phyloP scores from a whole-genome alignment of 2,888 invertebrate genomes.

The Lepidochrysops patricia region DNA sequence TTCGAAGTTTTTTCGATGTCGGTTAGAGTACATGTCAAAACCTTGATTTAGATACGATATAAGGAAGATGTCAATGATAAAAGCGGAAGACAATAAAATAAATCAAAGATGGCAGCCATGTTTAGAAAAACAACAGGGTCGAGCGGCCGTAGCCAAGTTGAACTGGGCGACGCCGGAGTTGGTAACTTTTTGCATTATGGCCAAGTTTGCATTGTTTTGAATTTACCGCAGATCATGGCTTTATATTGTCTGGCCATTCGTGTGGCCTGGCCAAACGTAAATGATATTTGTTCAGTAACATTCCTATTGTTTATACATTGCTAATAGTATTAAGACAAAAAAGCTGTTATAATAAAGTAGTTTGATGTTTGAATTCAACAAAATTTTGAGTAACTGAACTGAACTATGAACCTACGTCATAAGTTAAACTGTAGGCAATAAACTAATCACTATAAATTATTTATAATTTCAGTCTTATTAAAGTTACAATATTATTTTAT shows the following conservation, averaged over 20 bases:
- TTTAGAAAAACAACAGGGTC: conserved; percentile 1
- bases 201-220: not conserved
- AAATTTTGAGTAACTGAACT: too few species aligned
- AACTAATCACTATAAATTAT: too few species aligned
- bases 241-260: not conserved
- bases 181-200: not conserved
- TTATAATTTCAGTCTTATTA: not conserved
- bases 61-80: not conserved
- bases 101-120: not conserved
- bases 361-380: too few species aligned
- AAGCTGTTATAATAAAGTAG: too few species aligned
- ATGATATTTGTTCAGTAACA: not conserved
- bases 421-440: too few species aligned
- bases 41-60: not conserved
- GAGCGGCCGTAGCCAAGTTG: not conserved
- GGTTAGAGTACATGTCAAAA: not conserved
- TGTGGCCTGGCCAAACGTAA: not conserved
- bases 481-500: too few species aligned
- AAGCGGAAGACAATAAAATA: not conserved
- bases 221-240: not conserved
- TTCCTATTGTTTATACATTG: too few species aligned
- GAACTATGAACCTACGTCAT: too few species aligned
- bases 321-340: too few species aligned
- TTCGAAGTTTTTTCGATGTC: not conserved
- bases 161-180: not conserved